Percentiles rank a stretch among this genome's conserved stretches.
These are phyloP conservation scores for Eilema sororculum DNA, from an alignment of 2,888 invertebrate genomes.

Conservation along the genomic window DNA sequence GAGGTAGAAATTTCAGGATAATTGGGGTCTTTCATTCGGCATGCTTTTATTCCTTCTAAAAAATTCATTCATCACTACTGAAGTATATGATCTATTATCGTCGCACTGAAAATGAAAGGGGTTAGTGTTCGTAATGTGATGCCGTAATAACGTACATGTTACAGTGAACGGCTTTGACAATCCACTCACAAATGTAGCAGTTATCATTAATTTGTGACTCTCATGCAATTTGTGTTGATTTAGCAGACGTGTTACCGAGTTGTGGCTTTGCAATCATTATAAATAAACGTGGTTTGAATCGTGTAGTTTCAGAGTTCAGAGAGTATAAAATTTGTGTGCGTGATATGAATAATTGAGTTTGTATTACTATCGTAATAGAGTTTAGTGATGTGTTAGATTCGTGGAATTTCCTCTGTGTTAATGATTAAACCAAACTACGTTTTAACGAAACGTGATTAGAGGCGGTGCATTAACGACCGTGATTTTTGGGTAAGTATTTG, in stretches of 20 bases:
- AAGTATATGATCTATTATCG: constrained; percentile 52
- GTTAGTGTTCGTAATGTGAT: constrained; percentile 48
- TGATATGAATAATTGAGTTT: constrained; percentile 56
- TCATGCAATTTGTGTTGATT: constrained; percentile 80
- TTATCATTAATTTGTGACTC: constrained; percentile 67
- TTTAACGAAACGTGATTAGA: constrained; percentile 75
- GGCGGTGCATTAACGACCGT: constrained; percentile 85
- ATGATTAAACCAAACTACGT: constrained; percentile 76
- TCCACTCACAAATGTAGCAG: constrained; percentile 50
- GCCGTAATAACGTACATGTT: constrained; percentile 48
- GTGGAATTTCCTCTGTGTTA: constrained; percentile 83
- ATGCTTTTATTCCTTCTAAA: constrained; percentile 74
- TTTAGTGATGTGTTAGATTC: constrained; percentile 75
- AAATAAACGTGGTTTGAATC: constrained; percentile 62
- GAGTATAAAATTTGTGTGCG: constrained; percentile 66
- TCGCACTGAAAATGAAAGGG: constrained; percentile 58
- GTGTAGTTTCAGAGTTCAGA: constrained; percentile 66
- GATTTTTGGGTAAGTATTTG: constrained; percentile 76
- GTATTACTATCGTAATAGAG: constrained; percentile 50
- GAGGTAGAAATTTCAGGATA: constrained; percentile 66
- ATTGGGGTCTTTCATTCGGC: constrained; percentile 71
- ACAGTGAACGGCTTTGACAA: constrained; percentile 50
- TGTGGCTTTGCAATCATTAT: constrained; percentile 66
- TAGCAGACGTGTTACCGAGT: constrained; percentile 69
- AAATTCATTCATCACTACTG: constrained; percentile 71